These are phyloP conservation scores for Apotomis turbidana DNA, from an alignment of 2,888 invertebrate genomes.

Conservation along the genomic window DNA sequence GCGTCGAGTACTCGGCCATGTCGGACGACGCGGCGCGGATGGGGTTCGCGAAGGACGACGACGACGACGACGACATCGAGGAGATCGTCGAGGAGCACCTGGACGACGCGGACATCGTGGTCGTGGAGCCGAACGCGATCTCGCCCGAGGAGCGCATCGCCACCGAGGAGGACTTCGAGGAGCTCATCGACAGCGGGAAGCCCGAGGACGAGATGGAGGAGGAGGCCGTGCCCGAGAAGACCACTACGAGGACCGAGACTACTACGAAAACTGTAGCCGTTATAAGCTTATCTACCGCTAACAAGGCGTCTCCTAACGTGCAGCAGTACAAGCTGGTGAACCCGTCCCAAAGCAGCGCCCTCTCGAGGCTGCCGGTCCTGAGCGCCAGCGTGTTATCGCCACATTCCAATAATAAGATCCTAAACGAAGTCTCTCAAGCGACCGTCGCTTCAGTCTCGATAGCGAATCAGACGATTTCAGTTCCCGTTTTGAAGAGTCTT, in stretches of 20 bases:
- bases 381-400: constrained; percentile 69
- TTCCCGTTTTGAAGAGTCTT: constrained; percentile 75
- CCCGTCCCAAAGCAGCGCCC: constrained; percentile 57
- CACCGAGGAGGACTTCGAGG: constrained; percentile 87
- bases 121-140: constrained; percentile 84
- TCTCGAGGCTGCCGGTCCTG: constrained; percentile 71
- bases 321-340: constrained; percentile 79
- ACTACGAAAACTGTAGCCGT: constrained; percentile 82
- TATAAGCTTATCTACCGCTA: constrained; percentile 76
- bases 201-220: constrained; percentile 78
- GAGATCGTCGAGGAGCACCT: constrained; percentile 66
- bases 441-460: constrained; percentile 83
- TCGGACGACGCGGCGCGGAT: constrained; percentile 80
- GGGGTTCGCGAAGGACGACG: constrained; percentile 54
- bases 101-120: constrained; percentile 86
- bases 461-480: constrained; percentile 80
- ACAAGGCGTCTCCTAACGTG: constrained; percentile 67
- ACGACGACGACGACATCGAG: constrained; percentile 67
- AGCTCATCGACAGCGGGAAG: constrained; percentile 85
- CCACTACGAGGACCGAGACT: constrained; percentile 79
- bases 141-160: constrained; percentile 86
- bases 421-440: constrained; percentile 84
- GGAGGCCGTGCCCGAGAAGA: constrained; percentile 63
- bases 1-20: constrained; percentile 83
- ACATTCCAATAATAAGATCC: constrained; percentile 75